Conservation (phyloP, 1,140 invertebrate species). For the Hestina assimilis region DNA sequence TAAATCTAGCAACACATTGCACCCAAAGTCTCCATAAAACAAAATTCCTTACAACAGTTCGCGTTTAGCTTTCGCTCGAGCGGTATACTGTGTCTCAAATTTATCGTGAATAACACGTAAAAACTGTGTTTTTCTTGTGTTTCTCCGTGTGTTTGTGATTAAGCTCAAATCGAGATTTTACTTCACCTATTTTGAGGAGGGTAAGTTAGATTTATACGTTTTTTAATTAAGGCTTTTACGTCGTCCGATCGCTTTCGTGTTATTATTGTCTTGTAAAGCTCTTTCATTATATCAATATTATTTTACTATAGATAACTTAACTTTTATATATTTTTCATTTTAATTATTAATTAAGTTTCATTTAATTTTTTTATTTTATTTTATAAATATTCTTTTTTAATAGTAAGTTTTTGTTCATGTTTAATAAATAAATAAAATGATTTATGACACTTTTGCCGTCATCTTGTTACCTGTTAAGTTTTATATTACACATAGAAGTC, state of each 20-base stretch:
- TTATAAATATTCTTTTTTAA: no score
- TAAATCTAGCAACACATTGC: conserved; percentile 18
- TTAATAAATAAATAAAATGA: no score
- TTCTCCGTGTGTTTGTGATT: conserved; percentile 27
- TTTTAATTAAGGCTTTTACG: neutral
- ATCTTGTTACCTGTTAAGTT: no score
- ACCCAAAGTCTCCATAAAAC: conserved; percentile 30
- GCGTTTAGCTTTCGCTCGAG: conserved; percentile 20
- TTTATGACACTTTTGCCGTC: no score
- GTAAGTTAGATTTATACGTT: conserved; percentile 16
- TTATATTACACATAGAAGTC: no score
- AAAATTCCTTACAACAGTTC: conserved; percentile 36
- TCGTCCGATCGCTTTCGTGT: neutral
- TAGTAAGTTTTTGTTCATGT: no score
- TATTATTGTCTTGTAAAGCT: neutral
- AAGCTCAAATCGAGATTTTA: conserved; percentile 4
- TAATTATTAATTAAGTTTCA: no score
- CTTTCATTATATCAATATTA: no score
- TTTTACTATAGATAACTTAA: no score
- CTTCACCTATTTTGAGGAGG: conserved; percentile 19
- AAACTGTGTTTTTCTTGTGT: conserved; percentile 14
- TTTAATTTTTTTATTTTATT: no score
- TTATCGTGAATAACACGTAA: no score
- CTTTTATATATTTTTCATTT: no score
- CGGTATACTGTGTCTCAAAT: neutral